Percentiles rank a stretch among this genome's conserved stretches.
Conservation (phyloP, 2,797 vertebrate species). For the Parotocinclus haroldoi region DNA sequence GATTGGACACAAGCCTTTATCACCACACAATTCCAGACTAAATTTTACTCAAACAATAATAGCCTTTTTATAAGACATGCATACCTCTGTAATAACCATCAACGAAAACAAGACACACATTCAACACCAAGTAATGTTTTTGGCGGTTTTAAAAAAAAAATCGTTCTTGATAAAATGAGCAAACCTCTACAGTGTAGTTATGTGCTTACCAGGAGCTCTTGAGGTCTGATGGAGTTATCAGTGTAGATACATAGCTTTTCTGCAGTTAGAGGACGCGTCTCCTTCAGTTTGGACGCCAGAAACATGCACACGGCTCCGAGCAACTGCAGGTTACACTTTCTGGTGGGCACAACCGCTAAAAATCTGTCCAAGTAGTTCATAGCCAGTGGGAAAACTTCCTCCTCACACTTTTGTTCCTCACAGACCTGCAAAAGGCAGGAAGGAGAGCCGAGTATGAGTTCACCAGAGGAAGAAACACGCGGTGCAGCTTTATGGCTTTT, state of each 20-base stretch:
- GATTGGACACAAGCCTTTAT: no score
- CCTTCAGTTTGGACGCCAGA: conserved; percentile 98
- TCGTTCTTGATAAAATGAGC: no score
- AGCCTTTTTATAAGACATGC: no score
- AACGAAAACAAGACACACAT: no score
- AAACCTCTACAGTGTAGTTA: not conserved
- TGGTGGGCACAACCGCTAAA: conserved; percentile 89
- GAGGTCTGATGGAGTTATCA: conserved; percentile 93
- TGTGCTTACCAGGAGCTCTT: conserved; percentile 89
- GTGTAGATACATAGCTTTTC: conserved; percentile 98
- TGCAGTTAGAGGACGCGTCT: conserved; percentile 94
- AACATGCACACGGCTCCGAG: conserved; percentile 98
- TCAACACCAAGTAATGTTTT: no score
- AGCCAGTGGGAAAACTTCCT: conserved; percentile 96
- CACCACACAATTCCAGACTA: no score
- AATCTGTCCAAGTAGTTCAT: conserved; percentile 99
- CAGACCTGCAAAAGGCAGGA: conserved; percentile 80
- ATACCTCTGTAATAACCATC: no score
- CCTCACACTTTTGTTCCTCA: conserved; percentile 97
- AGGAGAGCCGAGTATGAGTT: conserved; percentile 37
- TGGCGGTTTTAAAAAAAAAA: no score
- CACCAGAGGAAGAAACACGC: conserved; percentile 40
- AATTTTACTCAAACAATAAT: no score
- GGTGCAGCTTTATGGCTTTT: conserved; percentile 24
- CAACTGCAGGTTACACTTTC: conserved; percentile 93